Conservation (phyloP, 2,888 invertebrate genomes). For the Koerneria pararmatus region DNA sequence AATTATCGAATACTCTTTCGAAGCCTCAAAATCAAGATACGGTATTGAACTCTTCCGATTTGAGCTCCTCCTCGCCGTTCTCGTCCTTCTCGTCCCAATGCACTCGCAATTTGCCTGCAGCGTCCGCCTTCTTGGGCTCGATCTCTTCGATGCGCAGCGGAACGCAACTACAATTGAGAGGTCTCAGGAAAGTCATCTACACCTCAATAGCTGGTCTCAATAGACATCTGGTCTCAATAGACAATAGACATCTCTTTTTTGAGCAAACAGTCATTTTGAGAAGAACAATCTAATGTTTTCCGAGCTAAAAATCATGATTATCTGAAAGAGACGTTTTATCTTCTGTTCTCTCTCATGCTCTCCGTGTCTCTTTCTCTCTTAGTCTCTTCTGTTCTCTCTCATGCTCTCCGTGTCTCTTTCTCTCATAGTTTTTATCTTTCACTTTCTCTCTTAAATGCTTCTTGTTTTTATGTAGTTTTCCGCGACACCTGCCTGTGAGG, state of each 20-base stretch:
- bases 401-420: no score
- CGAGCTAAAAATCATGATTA: no score
- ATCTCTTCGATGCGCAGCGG: slow-evolving; percentile 46
- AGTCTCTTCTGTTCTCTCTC: no score
- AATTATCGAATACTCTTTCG: background rate
- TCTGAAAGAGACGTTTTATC: no score
- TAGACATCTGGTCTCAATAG: no score
- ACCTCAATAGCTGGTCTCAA: background rate
- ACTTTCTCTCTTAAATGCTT: slow-evolving; percentile 60
- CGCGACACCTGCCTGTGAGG: background rate
- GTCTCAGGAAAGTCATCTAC: background rate
- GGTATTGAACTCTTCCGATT: slow-evolving; percentile 66
- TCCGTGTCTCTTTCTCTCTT: no score
- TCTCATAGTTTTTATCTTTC: slow-evolving; percentile 60
- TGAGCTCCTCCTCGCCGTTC: slow-evolving; percentile 49
- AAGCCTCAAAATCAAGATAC: slow-evolving; percentile 46
- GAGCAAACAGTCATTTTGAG: no score
- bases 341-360: no score
- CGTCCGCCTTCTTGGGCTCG: slow-evolving; percentile 40
- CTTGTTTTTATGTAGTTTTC: slow-evolving; percentile 67
- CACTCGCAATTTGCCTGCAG: slow-evolving; percentile 43
- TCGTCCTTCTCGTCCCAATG: slow-evolving; percentile 37
- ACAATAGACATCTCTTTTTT: no score
- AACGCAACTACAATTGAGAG: slow-evolving; percentile 32
- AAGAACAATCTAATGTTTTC: no score